Evolutionary conservation across 1,140 invertebrate genomes (phyloP), one percentile per base, ranked within the genome.

Genomic region (Nautilus pompilius): DNA sequence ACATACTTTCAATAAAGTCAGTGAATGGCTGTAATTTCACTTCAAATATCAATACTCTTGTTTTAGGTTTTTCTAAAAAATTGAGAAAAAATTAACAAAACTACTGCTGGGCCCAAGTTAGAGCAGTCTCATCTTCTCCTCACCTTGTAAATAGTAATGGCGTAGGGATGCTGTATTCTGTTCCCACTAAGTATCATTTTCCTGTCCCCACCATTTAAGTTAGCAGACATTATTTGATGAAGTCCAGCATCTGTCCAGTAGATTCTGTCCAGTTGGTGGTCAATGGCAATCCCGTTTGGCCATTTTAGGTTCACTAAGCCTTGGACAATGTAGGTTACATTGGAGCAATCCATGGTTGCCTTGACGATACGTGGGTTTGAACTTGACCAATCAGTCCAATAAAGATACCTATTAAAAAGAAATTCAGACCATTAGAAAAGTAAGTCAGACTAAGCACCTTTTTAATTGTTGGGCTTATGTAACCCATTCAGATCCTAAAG

Each of bases 341-440:
- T 24, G 1, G 60, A 63, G 1, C 96, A 96, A 82, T 98, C 95
- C 86, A 97, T 89, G 78, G 93, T 92, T 0, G 95, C 88, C 85
- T 88, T 88, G 81, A 96, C 94, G 60, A 99, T 91, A 84, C 95
- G 94, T 0, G 96, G 95, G 49, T 86, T 83, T 0, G 84, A 80
- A 13, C 92, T 86, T 77, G 95, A 90, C 95, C 96, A 98, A 75
- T 99, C 96, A 0, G 93, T 91, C 94, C 96, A 99, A 78, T 78
- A 82, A 64, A 82, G 72, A 46, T 62, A 77, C 3, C 79, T 80
- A 55, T 3, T 58, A 69, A 6, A 59, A 33, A 3, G 34, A 54
- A 58, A 63, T 15, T 26, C 29, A 62, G 34, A 22, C 8, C n/a
- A 1, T n/a, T n/a, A n/a, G n/a, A n/a, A n/a, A n/a, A n/a, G n/a